These are phyloP conservation scores for Phallusia fumigata DNA, from an alignment of 23 tunicate genomes.

Conservation along the genomic window DNA sequence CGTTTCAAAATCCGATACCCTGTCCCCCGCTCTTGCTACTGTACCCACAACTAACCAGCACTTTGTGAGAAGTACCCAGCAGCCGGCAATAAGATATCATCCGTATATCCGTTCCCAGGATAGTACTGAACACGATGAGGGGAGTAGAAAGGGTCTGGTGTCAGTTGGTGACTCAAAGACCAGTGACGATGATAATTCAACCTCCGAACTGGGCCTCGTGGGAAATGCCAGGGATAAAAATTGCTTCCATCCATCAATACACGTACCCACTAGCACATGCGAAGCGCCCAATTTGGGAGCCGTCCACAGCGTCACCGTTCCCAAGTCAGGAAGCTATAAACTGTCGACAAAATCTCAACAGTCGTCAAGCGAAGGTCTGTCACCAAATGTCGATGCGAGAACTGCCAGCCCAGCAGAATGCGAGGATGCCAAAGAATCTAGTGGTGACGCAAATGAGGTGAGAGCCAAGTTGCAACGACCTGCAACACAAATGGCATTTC, in stretches of 20 bases:
- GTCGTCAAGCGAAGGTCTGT: neutral
- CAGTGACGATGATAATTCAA: too few species aligned
- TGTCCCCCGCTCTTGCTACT: neutral
- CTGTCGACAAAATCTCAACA: slow-evolving; percentile 1
- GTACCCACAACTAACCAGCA: slow-evolving; percentile 4
- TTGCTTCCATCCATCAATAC: slow-evolving; percentile 11
- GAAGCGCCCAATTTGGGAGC: neutral
- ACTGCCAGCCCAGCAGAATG: neutral
- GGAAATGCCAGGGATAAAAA: neutral
- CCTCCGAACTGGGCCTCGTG: too few species aligned
- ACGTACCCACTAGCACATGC: slow-evolving; percentile 7
- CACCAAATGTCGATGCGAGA: neutral
- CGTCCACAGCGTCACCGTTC: slow-evolving; percentile 17
- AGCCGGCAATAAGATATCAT: slow-evolving; percentile 8
- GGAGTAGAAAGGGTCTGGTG: too few species aligned
- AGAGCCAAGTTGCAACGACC: neutral
- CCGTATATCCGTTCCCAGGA: slow-evolving; percentile 14
- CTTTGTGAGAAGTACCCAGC: neutral
- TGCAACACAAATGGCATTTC: too few species aligned
- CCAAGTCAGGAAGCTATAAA: slow-evolving; percentile 8
- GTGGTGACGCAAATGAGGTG: neutral
- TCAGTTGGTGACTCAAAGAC: too few species aligned
- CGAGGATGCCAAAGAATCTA: neutral
- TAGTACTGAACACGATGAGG: neutral
- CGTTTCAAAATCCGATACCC: neutral